Evolutionary conservation across 2,797 vertebrate species (phyloP).

Genomic region (Diceros bicornis): DNA sequence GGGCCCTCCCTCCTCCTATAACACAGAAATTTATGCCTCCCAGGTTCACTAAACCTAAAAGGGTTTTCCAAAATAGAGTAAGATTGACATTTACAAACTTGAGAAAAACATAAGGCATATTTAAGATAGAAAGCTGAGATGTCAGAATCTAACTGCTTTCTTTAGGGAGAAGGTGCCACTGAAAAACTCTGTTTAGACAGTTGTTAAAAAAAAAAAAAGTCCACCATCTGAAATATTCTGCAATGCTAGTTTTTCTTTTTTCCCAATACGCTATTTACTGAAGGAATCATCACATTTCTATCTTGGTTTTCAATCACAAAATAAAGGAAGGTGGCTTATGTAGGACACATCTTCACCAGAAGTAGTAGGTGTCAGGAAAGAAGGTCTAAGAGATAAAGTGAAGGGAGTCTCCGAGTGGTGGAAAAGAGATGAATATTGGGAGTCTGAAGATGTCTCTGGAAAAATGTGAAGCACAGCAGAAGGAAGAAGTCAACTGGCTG

Average conservation of each 20-base stretch:
- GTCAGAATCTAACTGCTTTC: neutral
- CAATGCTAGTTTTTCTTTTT: neutral
- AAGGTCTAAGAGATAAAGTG: neutral
- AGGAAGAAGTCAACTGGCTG: fast-evolving
- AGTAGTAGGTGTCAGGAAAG: neutral
- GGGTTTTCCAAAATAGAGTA: neutral
- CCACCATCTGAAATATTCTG: neutral
- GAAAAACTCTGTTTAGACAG: neutral
- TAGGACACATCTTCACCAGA: neutral
- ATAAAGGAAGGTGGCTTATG: neutral
- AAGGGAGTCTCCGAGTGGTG: neutral
- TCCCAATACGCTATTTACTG: neutral
- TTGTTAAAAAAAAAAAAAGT: neutral
- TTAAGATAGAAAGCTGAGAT: neutral
- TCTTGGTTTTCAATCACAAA: neutral
- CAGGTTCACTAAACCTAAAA: neutral
- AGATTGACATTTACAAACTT: neutral
- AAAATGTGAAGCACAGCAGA: neutral
- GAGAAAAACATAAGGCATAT: neutral
- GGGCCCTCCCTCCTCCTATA: neutral
- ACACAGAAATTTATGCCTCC: neutral
- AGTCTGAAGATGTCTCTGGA: neutral
- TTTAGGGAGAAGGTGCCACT: neutral
- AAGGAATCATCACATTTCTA: neutral
- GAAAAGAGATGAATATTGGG: neutral